Percentiles rank a stretch among this genome's conserved stretches.
Evolutionary conservation across 2,888 invertebrate species (phyloP).

Genomic region (Noctua janthina): DNA sequence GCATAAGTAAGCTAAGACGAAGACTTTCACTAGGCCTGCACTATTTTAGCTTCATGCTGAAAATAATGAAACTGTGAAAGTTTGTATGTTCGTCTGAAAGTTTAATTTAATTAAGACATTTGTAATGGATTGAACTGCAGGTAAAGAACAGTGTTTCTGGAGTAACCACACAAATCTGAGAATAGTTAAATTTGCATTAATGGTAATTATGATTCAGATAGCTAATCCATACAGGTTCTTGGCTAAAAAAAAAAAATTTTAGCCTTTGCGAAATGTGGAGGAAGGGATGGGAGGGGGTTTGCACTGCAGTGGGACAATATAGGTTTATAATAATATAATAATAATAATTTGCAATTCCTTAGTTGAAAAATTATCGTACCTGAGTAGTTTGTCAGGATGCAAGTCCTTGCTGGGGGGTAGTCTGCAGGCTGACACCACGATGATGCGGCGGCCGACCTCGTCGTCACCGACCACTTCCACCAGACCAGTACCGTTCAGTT

Average conservation of each 20-base stretch:
- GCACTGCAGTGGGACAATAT: no score
- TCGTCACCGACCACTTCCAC: conserved; percentile 92
- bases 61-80: background rate
- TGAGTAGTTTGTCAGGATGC: conserved; percentile 89
- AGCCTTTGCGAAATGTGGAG: background rate
- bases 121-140: background rate
- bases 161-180: no score
- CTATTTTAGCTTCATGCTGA: background rate
- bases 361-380: conserved; percentile 69
- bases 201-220: background rate
- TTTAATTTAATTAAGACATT: background rate
- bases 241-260: no score
- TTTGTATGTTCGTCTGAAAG: background rate
- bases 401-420: conserved; percentile 94
- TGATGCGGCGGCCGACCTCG: conserved; percentile 96
- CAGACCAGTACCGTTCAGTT: conserved; percentile 81
- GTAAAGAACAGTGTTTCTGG: background rate
- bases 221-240: background rate
- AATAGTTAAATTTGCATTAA: background rate
- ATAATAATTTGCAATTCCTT: background rate
- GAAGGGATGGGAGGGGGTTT: no score
- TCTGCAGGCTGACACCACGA: conserved; percentile 98
- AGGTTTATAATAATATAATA: no score
- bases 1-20: background rate
- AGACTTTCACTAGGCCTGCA: background rate